Percentiles rank a stretch among this genome's conserved stretches.
phyloP scores from a whole-genome alignment of 30 jellyfish, hydroid and myxozoan genomes.

The Morbakka virulenta region DNA sequence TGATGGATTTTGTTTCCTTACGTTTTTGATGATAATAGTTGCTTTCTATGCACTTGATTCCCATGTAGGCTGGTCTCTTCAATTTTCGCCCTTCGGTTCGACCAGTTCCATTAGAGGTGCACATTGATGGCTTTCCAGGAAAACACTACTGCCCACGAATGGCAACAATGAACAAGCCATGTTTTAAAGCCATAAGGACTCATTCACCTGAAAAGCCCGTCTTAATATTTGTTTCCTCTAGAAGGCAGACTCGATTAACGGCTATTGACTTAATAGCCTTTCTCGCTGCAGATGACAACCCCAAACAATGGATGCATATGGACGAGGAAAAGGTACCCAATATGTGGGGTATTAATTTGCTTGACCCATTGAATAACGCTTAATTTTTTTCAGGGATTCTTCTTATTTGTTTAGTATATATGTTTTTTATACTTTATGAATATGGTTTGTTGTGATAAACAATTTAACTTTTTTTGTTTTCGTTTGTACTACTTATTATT shows the following conservation, averaged over 20 bases:
- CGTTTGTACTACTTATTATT: too few relatives aligned
- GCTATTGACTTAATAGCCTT: slow-evolving; percentile 96
- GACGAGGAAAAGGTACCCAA: slow-evolving; percentile 78
- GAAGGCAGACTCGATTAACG: slow-evolving; percentile 98
- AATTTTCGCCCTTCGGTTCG: slow-evolving; percentile 99
- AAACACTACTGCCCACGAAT: slow-evolving; percentile 98
- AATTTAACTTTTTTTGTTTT: too few relatives aligned
- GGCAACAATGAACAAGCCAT: slow-evolving; percentile 99
- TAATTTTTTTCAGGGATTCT: too few relatives aligned
- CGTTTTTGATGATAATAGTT: too few relatives aligned
- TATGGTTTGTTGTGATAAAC: too few relatives aligned
- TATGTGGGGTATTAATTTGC: neutral
- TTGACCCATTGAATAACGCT: too few relatives aligned
- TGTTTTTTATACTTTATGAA: too few relatives aligned
- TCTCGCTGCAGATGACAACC: slow-evolving; percentile 83
- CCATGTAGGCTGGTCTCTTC: slow-evolving; percentile 87
- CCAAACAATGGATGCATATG: slow-evolving; percentile 97
- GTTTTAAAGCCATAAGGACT: slow-evolving; percentile 86
- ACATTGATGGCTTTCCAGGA: slow-evolving; percentile 99
- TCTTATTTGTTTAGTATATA: too few relatives aligned
- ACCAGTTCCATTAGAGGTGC: slow-evolving; percentile 99
- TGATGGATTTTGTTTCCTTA: too few relatives aligned
- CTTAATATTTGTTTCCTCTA: slow-evolving; percentile 89
- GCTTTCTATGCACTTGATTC: too few relatives aligned
- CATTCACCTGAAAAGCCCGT: slow-evolving; percentile 99